phyloP scores from a whole-genome alignment of 2,113 vertebrate genomes.

The Solea solea region DNA sequence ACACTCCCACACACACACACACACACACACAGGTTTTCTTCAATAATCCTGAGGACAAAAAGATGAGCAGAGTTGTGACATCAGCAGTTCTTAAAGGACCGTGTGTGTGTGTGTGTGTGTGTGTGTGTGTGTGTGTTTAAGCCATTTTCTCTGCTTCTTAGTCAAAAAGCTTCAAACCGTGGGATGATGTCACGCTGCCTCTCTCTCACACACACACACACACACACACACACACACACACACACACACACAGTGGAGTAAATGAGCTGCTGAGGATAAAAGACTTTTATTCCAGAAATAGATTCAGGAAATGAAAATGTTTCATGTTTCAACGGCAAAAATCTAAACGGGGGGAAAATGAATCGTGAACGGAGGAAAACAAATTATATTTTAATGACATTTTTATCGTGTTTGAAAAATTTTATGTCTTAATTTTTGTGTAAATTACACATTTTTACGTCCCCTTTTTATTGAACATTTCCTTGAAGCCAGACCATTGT shows the following conservation, averaged over 20 bases:
- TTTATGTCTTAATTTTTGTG: too few species aligned
- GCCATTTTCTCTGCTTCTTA: constrained; percentile 64
- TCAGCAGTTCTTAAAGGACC: constrained; percentile 66
- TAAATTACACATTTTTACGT: too few species aligned
- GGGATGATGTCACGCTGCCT: constrained; percentile 64
- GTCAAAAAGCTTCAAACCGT: constrained; percentile 54
- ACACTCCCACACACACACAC: constrained; percentile 11
- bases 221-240: constrained; percentile 13
- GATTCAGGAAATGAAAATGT: too few species aligned
- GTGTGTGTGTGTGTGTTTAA: constrained; percentile 38
- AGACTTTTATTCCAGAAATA: too few species aligned
- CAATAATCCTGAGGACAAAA: constrained; percentile 63
- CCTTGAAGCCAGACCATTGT: too few species aligned
- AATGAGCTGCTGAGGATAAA: too few species aligned
- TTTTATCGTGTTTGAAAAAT: too few species aligned
- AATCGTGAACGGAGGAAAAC: too few species aligned
- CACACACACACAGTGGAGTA: background rate
- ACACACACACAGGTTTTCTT: constrained; percentile 29
- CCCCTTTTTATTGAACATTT: too few species aligned
- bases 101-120: constrained; percentile 30
- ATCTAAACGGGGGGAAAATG: too few species aligned
- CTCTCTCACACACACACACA: constrained; percentile 20
- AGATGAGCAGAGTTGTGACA: constrained; percentile 67
- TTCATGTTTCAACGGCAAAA: too few species aligned
- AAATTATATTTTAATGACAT: too few species aligned